Evolutionary conservation across 2,113 vertebrate species (phyloP).

Genomic region (Nyctereutes procyonoides): DNA sequence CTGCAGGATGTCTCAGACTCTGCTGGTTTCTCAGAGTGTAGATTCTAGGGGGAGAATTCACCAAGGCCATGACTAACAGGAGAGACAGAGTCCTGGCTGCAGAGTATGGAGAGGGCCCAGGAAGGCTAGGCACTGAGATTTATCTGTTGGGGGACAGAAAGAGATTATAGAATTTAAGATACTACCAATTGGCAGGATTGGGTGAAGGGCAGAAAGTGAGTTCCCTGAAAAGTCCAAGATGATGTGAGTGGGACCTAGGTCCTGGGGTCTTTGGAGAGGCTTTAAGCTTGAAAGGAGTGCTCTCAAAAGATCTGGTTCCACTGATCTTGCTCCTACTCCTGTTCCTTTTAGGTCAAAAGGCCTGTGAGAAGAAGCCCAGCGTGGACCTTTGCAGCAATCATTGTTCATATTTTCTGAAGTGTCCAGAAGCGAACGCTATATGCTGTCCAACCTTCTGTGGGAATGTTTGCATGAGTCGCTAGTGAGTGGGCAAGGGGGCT

Average conservation of each 20-base stretch:
- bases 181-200: background rate
- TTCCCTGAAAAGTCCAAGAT: background rate
- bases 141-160: accelerated
- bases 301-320: background rate
- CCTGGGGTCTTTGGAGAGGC: background rate
- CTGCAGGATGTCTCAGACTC: background rate
- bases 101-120: background rate
- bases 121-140: background rate
- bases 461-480: background rate
- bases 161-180: background rate
- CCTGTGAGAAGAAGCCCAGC: background rate
- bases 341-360: background rate
- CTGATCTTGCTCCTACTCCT: background rate
- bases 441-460: slow-evolving; percentile 43
- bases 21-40: background rate
- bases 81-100: background rate
- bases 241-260: accelerated
- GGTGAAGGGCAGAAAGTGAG: background rate
- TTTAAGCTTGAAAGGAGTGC: background rate
- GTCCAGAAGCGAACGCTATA: background rate
- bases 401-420: background rate
- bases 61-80: background rate
- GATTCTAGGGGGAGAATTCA: background rate
- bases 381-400: background rate
- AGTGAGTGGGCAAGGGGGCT: too few relatives aligned